Base-by-base conservation (phyloP, 2,797 vertebrate genomes). In the Thalassophryne amazonica region DNA sequence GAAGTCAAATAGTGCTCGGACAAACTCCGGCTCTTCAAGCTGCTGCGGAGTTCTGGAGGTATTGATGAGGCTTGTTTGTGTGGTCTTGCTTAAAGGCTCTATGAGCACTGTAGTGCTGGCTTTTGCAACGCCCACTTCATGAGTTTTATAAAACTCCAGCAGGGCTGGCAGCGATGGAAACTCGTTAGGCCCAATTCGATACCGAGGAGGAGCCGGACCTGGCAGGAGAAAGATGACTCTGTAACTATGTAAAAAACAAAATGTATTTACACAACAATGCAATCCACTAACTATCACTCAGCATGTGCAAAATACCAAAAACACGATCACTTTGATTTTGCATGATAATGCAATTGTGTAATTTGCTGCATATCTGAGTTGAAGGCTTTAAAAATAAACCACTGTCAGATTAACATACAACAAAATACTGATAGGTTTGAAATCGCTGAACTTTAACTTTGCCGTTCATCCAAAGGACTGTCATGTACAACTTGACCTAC, bases 51-150 rank as follows among this genome's bases (percentile, higher is more conserved):
- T 88, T 1, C 68, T 70, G 4, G 65, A 20, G 3, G 69, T n/a
- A 36, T 75, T 80, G 59, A 82, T 9, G 25, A 84, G 73, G n/a
- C 90, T 90, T 1, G 87, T 52, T 80, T 95, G 92, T 81, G 85
- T 93, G 73, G 93, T 89, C 68, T 89, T 94, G 53, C 86, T 90
- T 66, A 97, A 88, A 3, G 97, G 97, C 62, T 99, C 97, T 64
- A 97, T 95, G 81, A 99, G 93, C 5, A 97, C 98, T 67, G 97
- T 99, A 85, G 96, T 99, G 92, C n/a, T n/a, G n/a, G n/a, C n/a
- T n/a, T n/a, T n/a, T n/a, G n/a, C n/a, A n/a, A n/a, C n/a, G n/a
- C 99, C 97, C 92, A 99, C 90, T 88, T 99, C 99, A 88, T 99
- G 97, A 84, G 98, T 98, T 91, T 97, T 98, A 80, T 99, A 99